Evolutionary conservation across 2,888 invertebrate species (phyloP), one percentile per base, ranked within the genome.

Genomic region (Andrena haemorrhoa): DNA sequence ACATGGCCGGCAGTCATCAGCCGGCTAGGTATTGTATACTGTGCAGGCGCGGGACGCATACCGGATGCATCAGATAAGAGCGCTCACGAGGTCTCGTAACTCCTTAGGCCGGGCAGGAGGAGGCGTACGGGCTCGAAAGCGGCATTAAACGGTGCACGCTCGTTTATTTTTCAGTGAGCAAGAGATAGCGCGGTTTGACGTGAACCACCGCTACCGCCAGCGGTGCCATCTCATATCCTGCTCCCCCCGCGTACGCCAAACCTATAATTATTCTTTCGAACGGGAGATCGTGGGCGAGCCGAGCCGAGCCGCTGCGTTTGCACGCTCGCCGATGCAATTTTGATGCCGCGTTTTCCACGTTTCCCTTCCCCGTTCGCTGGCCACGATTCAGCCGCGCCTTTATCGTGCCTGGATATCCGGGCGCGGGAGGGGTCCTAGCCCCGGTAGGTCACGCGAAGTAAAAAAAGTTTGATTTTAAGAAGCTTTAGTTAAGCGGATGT

Each of bases 151-250:
- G 83, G 65, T 86, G 87, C 83, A 60, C 63, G 33, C 84, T 87
- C 87, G 86, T 90, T 90, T 90, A 90, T 90, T 90, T 90, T 89
- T 90, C 89, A 90, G 88, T 88, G 87, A 86, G 85, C 85, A 56
- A 73, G 79, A 82, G 86, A 89, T 88, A 89, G 83, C 87, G 64
- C 61, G 68, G 75, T 64, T 80, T 75, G 79, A 83, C 84, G 73
- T 74, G 85, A 75, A 75, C 76, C 75, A 74, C 71, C 63, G 88
- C 88, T 79, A 85, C 88, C 82, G 83, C 86, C 86, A 76, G 70
- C 84, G 85, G 78, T 83, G 72, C 78, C 78, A 65, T 83, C 79
- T 63, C 73, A 31, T 51, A 53, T 51, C 53, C 70, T 66, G 56
- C 60, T 66, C 64, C 68, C 35, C 5, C 29, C 75, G 56, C 31